phyloP scores from a whole-genome alignment of 37 sponge, comb jelly and placozoan species.

The Bolinopsis microptera region DNA sequence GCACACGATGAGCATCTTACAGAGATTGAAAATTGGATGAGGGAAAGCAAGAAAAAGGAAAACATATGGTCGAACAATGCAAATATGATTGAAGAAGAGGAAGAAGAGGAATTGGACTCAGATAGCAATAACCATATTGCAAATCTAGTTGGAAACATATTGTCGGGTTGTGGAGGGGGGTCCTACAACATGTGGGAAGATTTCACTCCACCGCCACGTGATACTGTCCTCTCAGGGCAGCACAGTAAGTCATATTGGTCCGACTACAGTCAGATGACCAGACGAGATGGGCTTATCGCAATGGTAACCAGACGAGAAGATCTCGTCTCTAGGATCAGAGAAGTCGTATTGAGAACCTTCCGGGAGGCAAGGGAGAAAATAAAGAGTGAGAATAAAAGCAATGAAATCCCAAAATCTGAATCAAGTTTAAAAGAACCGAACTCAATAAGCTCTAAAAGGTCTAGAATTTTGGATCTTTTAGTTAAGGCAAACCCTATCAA shows the following conservation, averaged over 20 bases:
- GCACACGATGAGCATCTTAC: too few species aligned
- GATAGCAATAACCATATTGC: background rate
- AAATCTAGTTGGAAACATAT: background rate
- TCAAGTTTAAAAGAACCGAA: too few species aligned
- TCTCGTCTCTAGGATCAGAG: background rate
- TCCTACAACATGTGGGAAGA: constrained; percentile 13
- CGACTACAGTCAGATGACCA: background rate
- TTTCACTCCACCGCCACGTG: background rate
- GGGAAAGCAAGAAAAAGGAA: background rate
- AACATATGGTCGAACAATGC: background rate
- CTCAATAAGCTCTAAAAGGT: background rate
- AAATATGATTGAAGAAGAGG: background rate
- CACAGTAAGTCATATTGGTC: background rate
- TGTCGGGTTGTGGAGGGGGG: constrained; percentile 51
- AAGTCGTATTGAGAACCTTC: background rate
- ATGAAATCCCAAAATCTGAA: background rate
- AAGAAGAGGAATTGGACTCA: background rate
- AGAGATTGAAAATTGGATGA: background rate
- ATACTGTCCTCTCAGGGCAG: background rate
- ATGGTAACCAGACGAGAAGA: background rate
- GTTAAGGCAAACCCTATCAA: constrained; percentile 28
- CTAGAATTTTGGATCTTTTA: constrained; percentile 7
- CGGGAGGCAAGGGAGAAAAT: background rate
- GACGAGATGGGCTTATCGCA: too few species aligned
- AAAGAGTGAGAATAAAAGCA: background rate